These are phyloP conservation scores for Chrysogorgia sp. DNA, from an alignment of 92 coral and sea anemone genomes.

Conservation along the genomic window DNA sequence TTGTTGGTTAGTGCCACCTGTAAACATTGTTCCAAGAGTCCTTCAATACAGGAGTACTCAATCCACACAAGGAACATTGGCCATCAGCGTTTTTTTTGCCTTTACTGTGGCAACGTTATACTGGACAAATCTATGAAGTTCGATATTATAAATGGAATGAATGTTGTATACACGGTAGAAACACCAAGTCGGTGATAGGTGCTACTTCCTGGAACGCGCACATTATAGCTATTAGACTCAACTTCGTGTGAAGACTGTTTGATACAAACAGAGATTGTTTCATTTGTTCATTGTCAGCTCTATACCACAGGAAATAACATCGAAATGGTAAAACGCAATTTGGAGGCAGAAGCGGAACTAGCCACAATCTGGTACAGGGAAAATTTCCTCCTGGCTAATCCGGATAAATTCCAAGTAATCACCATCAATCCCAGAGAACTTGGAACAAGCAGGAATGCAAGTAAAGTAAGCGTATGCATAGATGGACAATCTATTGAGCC, in stretches of 20 bases:
- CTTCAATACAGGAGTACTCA: not conserved
- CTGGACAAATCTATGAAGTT: not conserved
- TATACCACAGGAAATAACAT: too few relatives aligned
- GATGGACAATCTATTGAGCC: too few relatives aligned
- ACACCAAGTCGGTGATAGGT: conserved; percentile 26
- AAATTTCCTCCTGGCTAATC: too few relatives aligned
- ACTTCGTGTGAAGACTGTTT: not conserved
- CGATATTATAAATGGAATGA: conserved; percentile 17
- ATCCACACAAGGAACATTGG: conserved; percentile 19
- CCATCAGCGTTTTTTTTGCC: conserved; percentile 41
- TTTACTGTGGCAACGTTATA: conserved; percentile 33
- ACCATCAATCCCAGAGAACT: too few relatives aligned
- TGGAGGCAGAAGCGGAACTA: too few relatives aligned
- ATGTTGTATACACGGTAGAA: conserved; percentile 31
- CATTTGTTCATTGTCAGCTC: conserved; percentile 35
- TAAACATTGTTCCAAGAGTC: conserved; percentile 10
- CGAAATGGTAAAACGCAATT: too few relatives aligned
- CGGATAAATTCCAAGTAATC: too few relatives aligned
- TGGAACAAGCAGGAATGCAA: too few relatives aligned
- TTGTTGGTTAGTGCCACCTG: conserved; percentile 34
- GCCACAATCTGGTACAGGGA: too few relatives aligned
- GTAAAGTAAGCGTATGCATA: too few relatives aligned
- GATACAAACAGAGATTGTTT: not conserved
- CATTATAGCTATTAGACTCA: conserved; percentile 12
- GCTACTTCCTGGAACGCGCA: not conserved